Percentiles rank a stretch among this genome's conserved stretches.
Conservation (phyloP, 2,888 invertebrate species). For the Phrixothrix hirtus region DNA sequence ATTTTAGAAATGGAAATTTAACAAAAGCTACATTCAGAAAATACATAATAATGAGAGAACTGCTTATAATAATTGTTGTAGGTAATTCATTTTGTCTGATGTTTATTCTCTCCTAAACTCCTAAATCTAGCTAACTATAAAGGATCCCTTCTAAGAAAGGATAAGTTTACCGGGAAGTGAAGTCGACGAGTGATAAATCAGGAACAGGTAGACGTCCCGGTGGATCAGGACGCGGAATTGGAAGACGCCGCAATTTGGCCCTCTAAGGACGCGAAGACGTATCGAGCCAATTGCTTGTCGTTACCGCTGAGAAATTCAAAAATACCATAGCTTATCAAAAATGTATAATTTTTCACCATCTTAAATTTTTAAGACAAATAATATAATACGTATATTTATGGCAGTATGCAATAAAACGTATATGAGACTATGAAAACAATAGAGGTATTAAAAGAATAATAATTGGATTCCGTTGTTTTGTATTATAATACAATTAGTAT, state of each 20-base stretch:
- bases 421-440: too few species aligned
- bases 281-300: constrained; percentile 44
- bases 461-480: too few species aligned
- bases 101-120: constrained; percentile 52
- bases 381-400: too few species aligned
- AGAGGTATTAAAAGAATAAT: too few species aligned
- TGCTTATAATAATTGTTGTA: constrained; percentile 28
- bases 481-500: too few species aligned
- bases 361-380: too few species aligned
- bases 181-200: constrained; percentile 57
- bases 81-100: constrained; percentile 43
- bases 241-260: constrained; percentile 49
- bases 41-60: constrained; percentile 9
- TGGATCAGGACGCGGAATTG: constrained; percentile 53
- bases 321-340: too few species aligned
- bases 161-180: constrained; percentile 55
- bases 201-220: constrained; percentile 55
- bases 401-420: too few species aligned
- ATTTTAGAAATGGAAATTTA: too few species aligned
- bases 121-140: constrained; percentile 56
- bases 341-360: too few species aligned
- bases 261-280: constrained; percentile 50
- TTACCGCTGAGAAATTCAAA: constrained; percentile 25
- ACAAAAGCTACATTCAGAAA: too few species aligned
- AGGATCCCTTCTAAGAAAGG: constrained; percentile 53